phyloP scores from a whole-genome alignment of 2,113 vertebrate genomes.

The Pogonocichla stellata region DNA sequence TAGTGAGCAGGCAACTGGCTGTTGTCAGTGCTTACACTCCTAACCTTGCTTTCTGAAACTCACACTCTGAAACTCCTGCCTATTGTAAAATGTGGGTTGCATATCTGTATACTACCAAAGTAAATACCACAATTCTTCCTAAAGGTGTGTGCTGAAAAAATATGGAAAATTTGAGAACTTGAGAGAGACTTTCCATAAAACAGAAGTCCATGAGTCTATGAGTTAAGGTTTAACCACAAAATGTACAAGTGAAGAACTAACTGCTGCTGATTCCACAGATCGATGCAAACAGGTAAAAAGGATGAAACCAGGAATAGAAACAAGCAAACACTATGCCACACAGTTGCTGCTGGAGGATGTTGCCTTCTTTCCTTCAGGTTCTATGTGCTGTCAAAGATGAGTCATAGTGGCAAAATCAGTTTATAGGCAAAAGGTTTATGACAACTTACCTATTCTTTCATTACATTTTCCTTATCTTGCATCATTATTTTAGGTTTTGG shows the following conservation, averaged over 20 bases:
- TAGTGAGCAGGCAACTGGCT: neutral
- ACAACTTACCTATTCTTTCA: neutral
- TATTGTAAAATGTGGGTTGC: neutral
- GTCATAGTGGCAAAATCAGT: neutral
- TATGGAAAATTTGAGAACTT: neutral
- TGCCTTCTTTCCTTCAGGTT: neutral
- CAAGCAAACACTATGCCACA: neutral
- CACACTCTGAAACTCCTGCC: neutral
- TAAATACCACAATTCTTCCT: neutral
- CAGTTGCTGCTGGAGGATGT: neutral
- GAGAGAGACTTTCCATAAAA: neutral
- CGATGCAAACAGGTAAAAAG: neutral
- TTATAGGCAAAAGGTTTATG: neutral
- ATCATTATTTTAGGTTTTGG: neutral
- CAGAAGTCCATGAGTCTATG: neutral
- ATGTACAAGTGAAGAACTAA: neutral
- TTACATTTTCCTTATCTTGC: neutral
- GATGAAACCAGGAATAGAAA: neutral
- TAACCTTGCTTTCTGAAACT: neutral
- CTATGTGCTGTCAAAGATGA: neutral
- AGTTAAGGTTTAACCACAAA: neutral
- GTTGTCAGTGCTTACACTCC: neutral
- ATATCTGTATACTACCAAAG: neutral
- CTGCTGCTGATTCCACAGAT: neutral
- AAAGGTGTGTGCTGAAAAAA: neutral